Base-by-base conservation (phyloP, 1,140 invertebrate species). In the Gryllus bimaculatus region DNA sequence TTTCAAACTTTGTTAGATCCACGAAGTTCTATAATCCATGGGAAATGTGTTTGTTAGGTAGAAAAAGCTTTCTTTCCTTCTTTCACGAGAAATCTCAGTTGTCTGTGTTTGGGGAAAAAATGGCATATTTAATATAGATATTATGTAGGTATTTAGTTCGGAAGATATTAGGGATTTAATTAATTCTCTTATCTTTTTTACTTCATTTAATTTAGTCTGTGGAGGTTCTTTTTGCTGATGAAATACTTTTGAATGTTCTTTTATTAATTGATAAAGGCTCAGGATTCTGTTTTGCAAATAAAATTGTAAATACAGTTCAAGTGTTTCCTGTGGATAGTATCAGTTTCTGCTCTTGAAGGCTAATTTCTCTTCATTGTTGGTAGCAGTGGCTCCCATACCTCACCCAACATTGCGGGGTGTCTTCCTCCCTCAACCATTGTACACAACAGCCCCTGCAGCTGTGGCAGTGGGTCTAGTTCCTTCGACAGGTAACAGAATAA, bases 331-430 rank as follows among this genome's bases (percentile, higher is more conserved):
- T 47, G 8, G 21, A 48, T 8, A 26, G 48, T 48, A 78, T n/a
- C n/a, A 8, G 8, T 76, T n/a, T 73, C 75, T 76, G 75, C 39
- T 12, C 75, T 39, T 39, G 26, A 39, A 39, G 48, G 75, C 39
- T 5, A 18, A 15, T 76, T 76, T 76, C 48, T 77, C n/a, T 77
- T 54, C 8, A 47, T 77, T 77, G 39, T 77, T 48, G 20, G 18
- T 77, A 77, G 76, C 76, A 48, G 76, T 77, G 76, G 48, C 76
- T 48, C 76, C 76, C 47, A 77, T 54, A 20, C 76, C 76, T n/a
- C 76, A 77, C 39, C 76, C 76, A 15, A 48, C 76, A 48, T 48
- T 77, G 48, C 47, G 76, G 76, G 76, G 47, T 77, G 76, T 20
- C 39, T 77, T 77, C 12, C 47, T 77, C n/a, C 48, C 76, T 47